Evolutionary conservation across 2,888 invertebrate species (phyloP), one percentile per base, ranked within the genome.

Genomic region (Epirrita christyi): DNA sequence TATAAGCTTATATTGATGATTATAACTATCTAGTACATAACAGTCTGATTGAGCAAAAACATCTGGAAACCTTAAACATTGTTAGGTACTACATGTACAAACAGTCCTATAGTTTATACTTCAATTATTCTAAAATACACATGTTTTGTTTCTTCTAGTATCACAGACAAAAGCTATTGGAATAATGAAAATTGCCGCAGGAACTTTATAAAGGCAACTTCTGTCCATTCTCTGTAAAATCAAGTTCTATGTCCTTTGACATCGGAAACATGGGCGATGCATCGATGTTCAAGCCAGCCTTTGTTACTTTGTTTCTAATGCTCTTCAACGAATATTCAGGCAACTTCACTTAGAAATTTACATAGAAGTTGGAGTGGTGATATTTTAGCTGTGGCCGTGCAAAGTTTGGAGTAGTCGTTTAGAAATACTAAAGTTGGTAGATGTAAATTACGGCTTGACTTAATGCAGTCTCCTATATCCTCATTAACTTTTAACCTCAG

Each of bases 331-430:
- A 56, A 51, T 56, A 47, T 56, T 51, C 51, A 46, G 10, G 28
- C 51, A 56, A 51, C 36, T 56, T 56, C 21, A 28, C 37, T 41
- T 29, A 45, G 50, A 40, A 47, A 56, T 56, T 56, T 56, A 46
- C 56, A 56, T 55, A 46, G 50, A 15, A 55, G 55, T 55, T 50
- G 45, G 50, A 55, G 50, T 55, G 49, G 55, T 50, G 44, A 55
- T 55, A 55, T 55, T 55, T 55, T 55, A 55, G 49, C 45, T 27
- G 49, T 41, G 48, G 28, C 49, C 32, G 34, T 14, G 38, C 15
- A 44, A 55, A 55, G 55, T 55, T 45, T 55, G 41, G 21, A 43
- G 45, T 50, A 43, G 45, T 50, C 53, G 53, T 53, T 46, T 47
- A 47, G 53, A 46, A 53, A 53, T 54, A 54, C 42, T 54, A 40